Evolutionary conservation across 2,888 invertebrate genomes (phyloP).

Genomic region (Drosophila paramelanica): DNA sequence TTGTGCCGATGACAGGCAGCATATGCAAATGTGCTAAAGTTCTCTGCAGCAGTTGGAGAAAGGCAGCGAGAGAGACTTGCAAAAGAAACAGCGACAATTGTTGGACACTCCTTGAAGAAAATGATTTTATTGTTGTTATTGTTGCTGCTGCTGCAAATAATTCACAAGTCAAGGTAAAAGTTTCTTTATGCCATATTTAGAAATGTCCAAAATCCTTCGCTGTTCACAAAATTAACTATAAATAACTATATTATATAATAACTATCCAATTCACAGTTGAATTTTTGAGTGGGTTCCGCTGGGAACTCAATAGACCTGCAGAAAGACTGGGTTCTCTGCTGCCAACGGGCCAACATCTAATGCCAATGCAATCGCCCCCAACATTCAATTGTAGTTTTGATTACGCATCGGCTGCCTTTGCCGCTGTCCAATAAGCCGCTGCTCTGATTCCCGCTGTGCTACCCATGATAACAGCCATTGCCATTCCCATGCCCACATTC

Average conservation of each 20-base stretch:
- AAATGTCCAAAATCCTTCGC: constrained; percentile 36
- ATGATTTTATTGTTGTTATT: constrained; percentile 32
- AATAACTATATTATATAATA: too few species aligned
- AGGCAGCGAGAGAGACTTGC: constrained; percentile 27
- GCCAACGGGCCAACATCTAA: neutral
- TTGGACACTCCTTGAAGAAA: constrained; percentile 48
- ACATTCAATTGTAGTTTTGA: constrained; percentile 57
- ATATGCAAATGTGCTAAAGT: constrained; percentile 70
- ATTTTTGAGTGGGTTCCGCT: neutral
- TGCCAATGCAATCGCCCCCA: constrained; percentile 14
- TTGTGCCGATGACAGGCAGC: constrained; percentile 61
- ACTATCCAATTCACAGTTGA: too few species aligned
- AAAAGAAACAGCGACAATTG: constrained; percentile 48
- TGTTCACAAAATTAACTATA: too few species aligned
- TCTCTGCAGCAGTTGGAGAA: constrained; percentile 36
- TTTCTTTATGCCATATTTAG: constrained; percentile 30
- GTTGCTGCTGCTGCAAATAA: constrained; percentile 46
- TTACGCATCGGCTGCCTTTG: constrained; percentile 35
- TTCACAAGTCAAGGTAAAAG: constrained; percentile 51
- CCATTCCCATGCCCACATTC: constrained; percentile 9
- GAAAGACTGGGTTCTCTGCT: neutral
- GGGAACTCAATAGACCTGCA: neutral
- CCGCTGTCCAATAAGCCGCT: constrained; percentile 19
- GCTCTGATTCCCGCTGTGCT: constrained; percentile 61
- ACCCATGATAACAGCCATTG: constrained; percentile 66